phyloP scores from a whole-genome alignment of 1,140 invertebrate species.

The Listronotus oregonensis region DNA sequence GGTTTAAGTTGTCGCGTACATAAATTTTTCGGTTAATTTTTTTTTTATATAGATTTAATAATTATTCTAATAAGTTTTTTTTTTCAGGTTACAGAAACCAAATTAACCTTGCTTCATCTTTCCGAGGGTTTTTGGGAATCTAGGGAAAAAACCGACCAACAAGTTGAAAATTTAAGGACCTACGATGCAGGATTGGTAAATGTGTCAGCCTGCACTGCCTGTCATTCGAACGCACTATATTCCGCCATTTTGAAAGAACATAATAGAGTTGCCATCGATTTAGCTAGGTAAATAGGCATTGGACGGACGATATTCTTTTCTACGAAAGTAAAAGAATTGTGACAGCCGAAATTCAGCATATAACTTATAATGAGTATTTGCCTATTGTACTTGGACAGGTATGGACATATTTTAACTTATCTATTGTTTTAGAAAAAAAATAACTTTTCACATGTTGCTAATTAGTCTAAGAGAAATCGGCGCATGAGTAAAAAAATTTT shows the following conservation, averaged over 20 bases:
- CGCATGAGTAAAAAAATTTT: too few relatives aligned
- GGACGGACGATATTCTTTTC: slow-evolving; percentile 82
- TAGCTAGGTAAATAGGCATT: slow-evolving; percentile 79
- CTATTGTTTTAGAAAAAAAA: too few relatives aligned
- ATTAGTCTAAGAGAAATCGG: too few relatives aligned
- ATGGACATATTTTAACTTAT: slow-evolving; percentile 33
- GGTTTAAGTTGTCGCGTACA: too few relatives aligned
- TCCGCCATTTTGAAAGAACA: slow-evolving; percentile 76
- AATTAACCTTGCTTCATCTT: slow-evolving; percentile 86
- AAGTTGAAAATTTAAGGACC: slow-evolving; percentile 69
- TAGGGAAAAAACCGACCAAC: slow-evolving; percentile 77
- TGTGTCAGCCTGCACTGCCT: slow-evolving; percentile 64
- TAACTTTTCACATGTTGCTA: too few relatives aligned
- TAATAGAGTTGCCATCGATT: slow-evolving; percentile 76
- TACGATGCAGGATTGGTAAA: slow-evolving; percentile 76
- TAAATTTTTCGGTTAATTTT: too few relatives aligned
- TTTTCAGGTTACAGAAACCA: slow-evolving; percentile 72
- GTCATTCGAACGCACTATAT: slow-evolving; percentile 61
- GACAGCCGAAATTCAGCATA: slow-evolving; percentile 80
- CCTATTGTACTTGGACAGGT: slow-evolving; percentile 75
- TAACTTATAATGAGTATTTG: slow-evolving; percentile 84
- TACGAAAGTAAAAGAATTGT: slow-evolving; percentile 80
- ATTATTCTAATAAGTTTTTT: too few relatives aligned
- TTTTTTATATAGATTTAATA: too few relatives aligned
- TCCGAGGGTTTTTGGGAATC: slow-evolving; percentile 79